Evolutionary conservation across 2,888 invertebrate genomes (phyloP), one percentile per base, ranked within the genome.

Genomic region (Philonicus albiceps): DNA sequence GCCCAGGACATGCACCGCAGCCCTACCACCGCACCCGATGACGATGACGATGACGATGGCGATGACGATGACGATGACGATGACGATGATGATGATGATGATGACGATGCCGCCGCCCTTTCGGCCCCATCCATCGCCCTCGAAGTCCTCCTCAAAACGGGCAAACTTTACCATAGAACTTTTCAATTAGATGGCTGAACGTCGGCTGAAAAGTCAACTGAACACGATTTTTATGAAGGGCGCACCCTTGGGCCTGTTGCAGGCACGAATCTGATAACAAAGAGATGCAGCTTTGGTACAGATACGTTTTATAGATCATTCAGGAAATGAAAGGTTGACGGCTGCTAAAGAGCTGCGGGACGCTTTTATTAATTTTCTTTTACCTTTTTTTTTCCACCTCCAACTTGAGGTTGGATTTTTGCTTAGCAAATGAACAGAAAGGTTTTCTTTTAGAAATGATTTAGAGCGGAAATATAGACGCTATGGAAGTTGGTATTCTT

Each of bases 221-320:
- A 78, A 78, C 78, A 78, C 78, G 78, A 78, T 78, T 78, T 78
- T 78, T 49, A 78, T 78, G 49, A 78, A 49, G 78, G 30, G 49
- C 8, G 22, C 40, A 78, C 49, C 43, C 78, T 27, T 64, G 27
- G 64, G 64, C 64, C 64, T 64, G 64, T 64, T 64, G 64, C 64
- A 64, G 64, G 64, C 64, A 64, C 64, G 27, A 64, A 64, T 64
- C 64, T 64, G 64, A 64, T 64, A 64, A 64, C 64, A 64, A 64
- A 64, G 64, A 64, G 64, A 64, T 64, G 64, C 64, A 64, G 64
- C 64, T 22, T 64, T 11, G 27, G 64, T 27, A 22, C 11, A 27
- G 64, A 64, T 64, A 27, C 22, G 22, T 64, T 64, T 64, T 64
- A 27, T 27, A 64, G 64, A 64, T 64, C 64, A 64, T 27, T 64